Evolutionary conservation across 1,140 invertebrate species (phyloP), one percentile per base, ranked within the genome.

Genomic region (Oppia nitens): DNA sequence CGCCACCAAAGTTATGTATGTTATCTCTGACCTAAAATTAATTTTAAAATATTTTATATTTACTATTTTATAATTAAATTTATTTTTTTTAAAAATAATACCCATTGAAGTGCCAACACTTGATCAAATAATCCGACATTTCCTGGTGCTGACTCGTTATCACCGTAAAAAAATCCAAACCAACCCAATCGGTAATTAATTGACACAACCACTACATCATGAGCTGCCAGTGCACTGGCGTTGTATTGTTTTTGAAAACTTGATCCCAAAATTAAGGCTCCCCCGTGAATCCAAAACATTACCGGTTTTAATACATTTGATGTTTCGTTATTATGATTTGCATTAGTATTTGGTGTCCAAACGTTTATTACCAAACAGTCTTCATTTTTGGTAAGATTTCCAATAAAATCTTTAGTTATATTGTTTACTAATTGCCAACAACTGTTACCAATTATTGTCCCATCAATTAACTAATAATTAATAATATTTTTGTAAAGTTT

Each of bases 121-220:
- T 95, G 92, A 71, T 97, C 91, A 65, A 89, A 93, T 60, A 97
- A 73, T 9, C 92, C 94, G 52, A 88, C 83, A 71, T 98, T 98
- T 11, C 92, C 93, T 0, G 90, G 90, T 0, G 91, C 89, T 23
- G 88, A 88, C 64, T 94, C 88, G 4, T 83, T 73, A 62, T 84
- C 87, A 65, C 97, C 84, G 70, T 87, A 93, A 6, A 97, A 78
- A 72, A 95, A 98, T 4, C 93, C 93, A 3, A 97, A 77, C 12
- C 84, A 86, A 20, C 89, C 87, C 3, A 94, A 80, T 55, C 93
- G 79, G 70, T 98, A 96, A 69, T 96, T 90, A 80, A 96, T 90
- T 28, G 89, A 85, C 3, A 95, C 90, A 59, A 95, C 75, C 50
- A 98, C 86, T 17, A 97, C n/a, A n/a, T n/a, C n/a, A n/a, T n/a